These are phyloP conservation scores for Lycaon pictus DNA, from an alignment of 2,113 vertebrate species.

Conservation along the genomic window DNA sequence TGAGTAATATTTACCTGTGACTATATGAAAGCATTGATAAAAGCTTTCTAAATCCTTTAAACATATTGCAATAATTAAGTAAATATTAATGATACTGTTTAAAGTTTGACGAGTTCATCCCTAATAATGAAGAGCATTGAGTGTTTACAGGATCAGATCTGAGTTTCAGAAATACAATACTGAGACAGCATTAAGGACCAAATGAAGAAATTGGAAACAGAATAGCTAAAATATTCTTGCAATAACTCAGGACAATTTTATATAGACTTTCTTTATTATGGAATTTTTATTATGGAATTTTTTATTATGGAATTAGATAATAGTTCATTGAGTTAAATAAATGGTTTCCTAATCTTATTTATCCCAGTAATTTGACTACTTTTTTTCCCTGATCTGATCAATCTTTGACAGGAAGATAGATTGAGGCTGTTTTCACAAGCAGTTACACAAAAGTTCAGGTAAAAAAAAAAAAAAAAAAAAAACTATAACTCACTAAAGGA, in stretches of 20 bases:
- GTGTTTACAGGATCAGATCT: neutral
- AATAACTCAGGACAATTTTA: neutral
- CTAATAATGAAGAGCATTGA: neutral
- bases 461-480: conserved; percentile 43
- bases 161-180: conserved; percentile 14
- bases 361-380: neutral
- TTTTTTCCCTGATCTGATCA: neutral
- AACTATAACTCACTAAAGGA: neutral
- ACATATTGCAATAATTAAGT: neutral
- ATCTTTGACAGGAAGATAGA: neutral
- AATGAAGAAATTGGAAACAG: neutral
- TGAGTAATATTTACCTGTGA: neutral
- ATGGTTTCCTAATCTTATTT: neutral
- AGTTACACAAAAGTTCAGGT: neutral
- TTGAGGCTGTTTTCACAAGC: neutral
- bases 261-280: neutral
- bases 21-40: neutral
- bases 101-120: neutral
- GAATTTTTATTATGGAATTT: no score
- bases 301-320: neutral
- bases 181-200: neutral
- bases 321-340: conserved; percentile 10
- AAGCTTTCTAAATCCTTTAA: neutral
- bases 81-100: neutral
- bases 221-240: neutral